phyloP scores from a whole-genome alignment of 2,113 vertebrate genomes.

The Corythornis cristatus region DNA sequence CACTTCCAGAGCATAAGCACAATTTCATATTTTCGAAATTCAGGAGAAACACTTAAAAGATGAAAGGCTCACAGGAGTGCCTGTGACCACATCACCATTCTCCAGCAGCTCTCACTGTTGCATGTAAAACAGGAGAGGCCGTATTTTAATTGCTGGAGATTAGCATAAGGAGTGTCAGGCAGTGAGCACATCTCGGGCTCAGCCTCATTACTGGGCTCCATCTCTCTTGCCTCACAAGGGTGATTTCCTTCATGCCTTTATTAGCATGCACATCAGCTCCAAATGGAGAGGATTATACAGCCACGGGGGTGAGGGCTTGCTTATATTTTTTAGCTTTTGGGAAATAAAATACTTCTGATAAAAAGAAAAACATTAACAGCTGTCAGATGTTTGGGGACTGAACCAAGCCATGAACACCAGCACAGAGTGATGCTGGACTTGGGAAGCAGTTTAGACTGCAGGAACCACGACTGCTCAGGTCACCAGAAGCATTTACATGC shows the following conservation, averaged over 20 bases:
- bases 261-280: background rate
- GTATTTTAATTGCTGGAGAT: background rate
- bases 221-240: background rate
- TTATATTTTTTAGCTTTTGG: background rate
- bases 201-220: background rate
- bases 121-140: background rate
- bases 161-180: background rate
- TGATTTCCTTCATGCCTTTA: background rate
- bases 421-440: background rate
- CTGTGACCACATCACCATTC: background rate
- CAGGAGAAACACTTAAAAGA: background rate
- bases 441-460: background rate
- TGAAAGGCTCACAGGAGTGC: background rate
- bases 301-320: background rate
- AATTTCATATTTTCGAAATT: background rate
- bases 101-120: background rate
- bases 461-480: too few species aligned
- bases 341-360: background rate
- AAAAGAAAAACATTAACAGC: background rate
- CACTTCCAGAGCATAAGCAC: background rate
- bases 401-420: background rate
- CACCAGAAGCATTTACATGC: background rate
- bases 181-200: background rate
- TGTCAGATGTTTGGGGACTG: background rate
- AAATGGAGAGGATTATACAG: background rate